These are phyloP conservation scores for Megamerina dolium DNA, from an alignment of 2,888 invertebrate species.

Conservation along the genomic window DNA sequence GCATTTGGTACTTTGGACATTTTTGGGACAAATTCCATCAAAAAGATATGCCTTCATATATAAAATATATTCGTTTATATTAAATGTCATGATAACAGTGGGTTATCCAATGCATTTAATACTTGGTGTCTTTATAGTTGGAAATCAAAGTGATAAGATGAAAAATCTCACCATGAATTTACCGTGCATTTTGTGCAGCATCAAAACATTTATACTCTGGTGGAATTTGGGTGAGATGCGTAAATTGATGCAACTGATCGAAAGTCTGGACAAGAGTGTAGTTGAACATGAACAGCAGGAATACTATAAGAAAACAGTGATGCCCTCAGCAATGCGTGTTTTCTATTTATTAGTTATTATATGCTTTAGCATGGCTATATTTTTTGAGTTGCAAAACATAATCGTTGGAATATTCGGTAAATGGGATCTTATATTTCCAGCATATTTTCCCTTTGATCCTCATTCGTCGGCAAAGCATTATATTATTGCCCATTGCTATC, in stretches of 20 bases:
- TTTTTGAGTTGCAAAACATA: slow-evolving; percentile 15
- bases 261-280: slow-evolving; percentile 11
- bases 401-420: slow-evolving; percentile 12
- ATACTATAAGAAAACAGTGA: slow-evolving; percentile 7
- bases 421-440: slow-evolving; percentile 21
- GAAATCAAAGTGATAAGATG: slow-evolving; percentile 12
- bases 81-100: slow-evolving; percentile 17
- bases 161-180: too few relatives aligned
- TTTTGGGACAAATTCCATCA: slow-evolving; percentile 14
- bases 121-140: slow-evolving; percentile 17
- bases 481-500: slow-evolving; percentile 18
- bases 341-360: slow-evolving; percentile 7
- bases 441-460: slow-evolving; percentile 21
- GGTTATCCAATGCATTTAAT: slow-evolving; percentile 22
- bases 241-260: slow-evolving; percentile 14
- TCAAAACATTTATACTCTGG: slow-evolving; percentile 18
- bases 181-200: slow-evolving; percentile 15
- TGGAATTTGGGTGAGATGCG: slow-evolving; percentile 15
- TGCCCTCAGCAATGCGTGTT: slow-evolving; percentile 1
- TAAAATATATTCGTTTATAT: slow-evolving; percentile 13
- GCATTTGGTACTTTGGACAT: slow-evolving; percentile 15
- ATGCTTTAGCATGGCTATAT: slow-evolving; percentile 1
- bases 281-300: not conserved
- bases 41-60: slow-evolving; percentile 7
- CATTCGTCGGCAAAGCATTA: slow-evolving; percentile 6